Evolutionary conservation across 1,140 invertebrate genomes (phyloP), one percentile per base, ranked within the genome.

Genomic region (Babylonia areolata): DNA sequence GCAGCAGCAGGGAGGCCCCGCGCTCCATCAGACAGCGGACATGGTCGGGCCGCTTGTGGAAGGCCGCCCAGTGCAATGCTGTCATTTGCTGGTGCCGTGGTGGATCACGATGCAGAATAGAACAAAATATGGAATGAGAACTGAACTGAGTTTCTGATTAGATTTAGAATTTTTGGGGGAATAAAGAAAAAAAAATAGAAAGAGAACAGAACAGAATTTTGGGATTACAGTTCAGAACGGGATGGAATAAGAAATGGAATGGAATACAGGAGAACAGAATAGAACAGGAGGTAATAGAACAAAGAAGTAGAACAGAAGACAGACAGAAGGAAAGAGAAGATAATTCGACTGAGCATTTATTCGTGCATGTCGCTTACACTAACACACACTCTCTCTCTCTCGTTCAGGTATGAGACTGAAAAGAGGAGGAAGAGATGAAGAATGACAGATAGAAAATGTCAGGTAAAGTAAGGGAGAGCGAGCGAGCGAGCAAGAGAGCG

Each of bases 61-160:
- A 93, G 2, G 92, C 91, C 3, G 93, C 91, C 93, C 93, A 93
- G 77, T 93, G 92, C n/a, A 93, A 42, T 15, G 91, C 90, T n/a
- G 91, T 90, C 93, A 93, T 93, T 46, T 88, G 87, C 93, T 93
- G 84, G 39, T n/a, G n/a, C 9, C 51, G 23, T 54, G 51, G 23
- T 54, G 11, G 23, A 23, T 12, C 23, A 54, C 51, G 51, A 54
- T n/a, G 2, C 9, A 6, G 64, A 69, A n/a, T 28, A 69, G 64
- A 69, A n/a, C 6, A 69, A 23, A 51, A 51, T n/a, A 54, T 54
- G 51, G 23, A 23, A 54, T 54, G 51, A 12, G 51, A 54, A 12
- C 11, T 23, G 51, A 54, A 12, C 51, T 12, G 23, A 54, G 11
- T 54, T 54, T 54, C 51, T 54, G 11, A 54, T 54, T 54, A 12